Base-by-base conservation (phyloP, 1,140 invertebrate species). In the Halyomorpha halys region DNA sequence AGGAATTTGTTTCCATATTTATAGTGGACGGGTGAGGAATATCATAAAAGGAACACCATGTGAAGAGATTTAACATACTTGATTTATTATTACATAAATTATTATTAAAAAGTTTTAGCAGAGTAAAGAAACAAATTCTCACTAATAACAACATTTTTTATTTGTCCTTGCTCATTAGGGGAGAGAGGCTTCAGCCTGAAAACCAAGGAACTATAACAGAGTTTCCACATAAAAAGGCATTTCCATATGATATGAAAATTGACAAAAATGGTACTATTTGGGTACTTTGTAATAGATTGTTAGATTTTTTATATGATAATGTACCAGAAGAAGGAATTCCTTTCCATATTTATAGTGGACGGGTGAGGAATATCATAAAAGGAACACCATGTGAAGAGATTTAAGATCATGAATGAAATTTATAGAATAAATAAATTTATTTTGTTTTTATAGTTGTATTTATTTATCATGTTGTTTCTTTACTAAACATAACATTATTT, bases 231-330 rank as follows among this genome's bases (percentile, higher is more conserved):
- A 83, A 82, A 1, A 81, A 88, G 81, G 74, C 88, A 4, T 89
- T 87, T 63, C 86, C 87, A 8, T 87, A 85, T 51, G 87, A 89
- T 69, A 75, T 90, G 6, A 89, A 87, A 74, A 84, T 90, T 1
- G 86, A 89, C 64, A 77, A 78, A 5, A 79, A 85, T 8, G 81
- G 83, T 8, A 84, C 82, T 49, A 70, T 89, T 0, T 90, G 87
- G 87, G 81, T 89, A 1, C 70, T 90, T 0, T 86, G 84, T 0
- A 85, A 89, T 72, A 79, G 81, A 66, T 72, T 88, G 61, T 84
- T 84, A 1, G 74, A 79, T 49, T 89, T 85, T 72, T 83, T 87
- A 77, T 86, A 88, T 67, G 77, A 76, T 0, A 76, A 79, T 30
- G 72, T 88, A 34, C 78, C 86, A 70, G 71, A 75, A 0, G 76